phyloP scores from a whole-genome alignment of 2,113 vertebrate species.

The Alligator sinensis region DNA sequence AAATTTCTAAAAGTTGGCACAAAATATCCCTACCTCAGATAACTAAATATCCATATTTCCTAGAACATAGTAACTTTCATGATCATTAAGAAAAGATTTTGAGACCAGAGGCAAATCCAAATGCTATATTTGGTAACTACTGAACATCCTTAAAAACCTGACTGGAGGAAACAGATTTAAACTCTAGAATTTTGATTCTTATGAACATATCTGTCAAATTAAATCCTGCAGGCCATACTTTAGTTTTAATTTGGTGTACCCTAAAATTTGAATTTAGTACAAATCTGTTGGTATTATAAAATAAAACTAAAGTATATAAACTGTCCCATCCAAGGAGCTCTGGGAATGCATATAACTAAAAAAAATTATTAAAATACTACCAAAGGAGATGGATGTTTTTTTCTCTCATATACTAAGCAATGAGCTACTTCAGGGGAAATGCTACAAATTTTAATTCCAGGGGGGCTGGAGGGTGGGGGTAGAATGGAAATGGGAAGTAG shows the following conservation, averaged over 20 bases:
- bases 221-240: neutral
- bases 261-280: neutral
- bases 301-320: neutral
- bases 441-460: neutral
- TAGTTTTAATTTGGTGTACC: neutral
- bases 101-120: neutral
- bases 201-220: neutral
- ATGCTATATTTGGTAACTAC: neutral
- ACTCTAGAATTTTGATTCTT: neutral
- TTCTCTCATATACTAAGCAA: no score
- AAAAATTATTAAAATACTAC: neutral
- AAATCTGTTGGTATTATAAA: neutral
- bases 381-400: neutral
- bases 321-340: neutral
- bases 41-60: neutral
- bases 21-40: neutral
- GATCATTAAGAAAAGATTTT: neutral
- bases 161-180: neutral
- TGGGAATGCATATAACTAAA: neutral
- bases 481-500: neutral
- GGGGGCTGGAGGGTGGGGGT: neutral
- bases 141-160: neutral
- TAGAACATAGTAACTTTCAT: neutral
- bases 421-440: neutral
- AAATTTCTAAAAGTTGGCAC: neutral